Conservation (phyloP, 2,113 vertebrate species). For the Ptychochromis oligacanthus region DNA sequence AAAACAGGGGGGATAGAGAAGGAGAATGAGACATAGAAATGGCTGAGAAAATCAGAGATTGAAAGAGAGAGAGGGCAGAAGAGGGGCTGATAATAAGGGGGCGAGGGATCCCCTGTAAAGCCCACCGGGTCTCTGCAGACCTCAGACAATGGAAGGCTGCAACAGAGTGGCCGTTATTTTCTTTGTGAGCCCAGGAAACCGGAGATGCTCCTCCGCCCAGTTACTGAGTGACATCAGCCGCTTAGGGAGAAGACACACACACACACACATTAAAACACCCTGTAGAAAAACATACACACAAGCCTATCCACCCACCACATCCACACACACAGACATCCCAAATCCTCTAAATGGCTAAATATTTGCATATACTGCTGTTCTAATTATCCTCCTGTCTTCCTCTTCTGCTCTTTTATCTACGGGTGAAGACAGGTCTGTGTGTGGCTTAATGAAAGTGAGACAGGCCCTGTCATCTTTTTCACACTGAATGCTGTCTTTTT, state of each 20-base stretch:
- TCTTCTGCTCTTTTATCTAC: slow-evolving; percentile 31
- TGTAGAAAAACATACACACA: background rate
- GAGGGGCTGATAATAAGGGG: slow-evolving; percentile 16
- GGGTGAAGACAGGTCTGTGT: slow-evolving; percentile 20
- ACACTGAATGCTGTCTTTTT: background rate
- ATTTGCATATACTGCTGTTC: slow-evolving; percentile 43
- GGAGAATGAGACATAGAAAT: background rate
- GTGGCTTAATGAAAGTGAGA: slow-evolving; percentile 38
- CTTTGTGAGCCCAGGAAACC: slow-evolving; percentile 59
- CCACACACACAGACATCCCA: background rate
- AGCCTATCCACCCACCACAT: background rate
- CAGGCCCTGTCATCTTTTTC: slow-evolving; percentile 20
- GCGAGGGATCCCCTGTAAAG: background rate
- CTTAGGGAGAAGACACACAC: slow-evolving; percentile 23
- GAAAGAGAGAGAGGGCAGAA: background rate
- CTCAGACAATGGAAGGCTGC: slow-evolving; percentile 30
- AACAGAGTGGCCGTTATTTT: slow-evolving; percentile 54
- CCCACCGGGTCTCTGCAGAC: slow-evolving; percentile 34
- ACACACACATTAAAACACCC: slow-evolving; percentile 21
- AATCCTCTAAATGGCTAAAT: slow-evolving; percentile 27
- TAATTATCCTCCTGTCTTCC: slow-evolving; percentile 38
- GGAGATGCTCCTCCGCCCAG: slow-evolving; percentile 54
- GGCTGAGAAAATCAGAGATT: background rate
- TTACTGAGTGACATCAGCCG: slow-evolving; percentile 59
- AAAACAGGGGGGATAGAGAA: background rate